These are phyloP conservation scores for Nineta flava DNA, from an alignment of 2,888 invertebrate genomes.

Conservation along the genomic window DNA sequence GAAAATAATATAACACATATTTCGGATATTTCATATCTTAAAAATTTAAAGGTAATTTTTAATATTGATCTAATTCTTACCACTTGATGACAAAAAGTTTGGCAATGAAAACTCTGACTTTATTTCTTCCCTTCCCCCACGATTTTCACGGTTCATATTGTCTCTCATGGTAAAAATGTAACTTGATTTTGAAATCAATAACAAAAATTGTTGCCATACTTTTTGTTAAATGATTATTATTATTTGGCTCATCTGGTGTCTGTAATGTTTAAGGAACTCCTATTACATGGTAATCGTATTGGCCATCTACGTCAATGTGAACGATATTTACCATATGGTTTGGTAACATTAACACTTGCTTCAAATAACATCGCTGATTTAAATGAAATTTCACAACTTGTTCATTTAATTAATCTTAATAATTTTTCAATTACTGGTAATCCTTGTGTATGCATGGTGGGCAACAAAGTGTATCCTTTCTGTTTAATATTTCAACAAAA, in stretches of 20 bases:
- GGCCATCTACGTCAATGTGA: slow-evolving; percentile 68
- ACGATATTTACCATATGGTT: slow-evolving; percentile 58
- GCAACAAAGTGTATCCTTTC: slow-evolving; percentile 65
- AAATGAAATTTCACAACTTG: slow-evolving; percentile 71
- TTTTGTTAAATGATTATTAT: no score
- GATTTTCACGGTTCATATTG: background rate
- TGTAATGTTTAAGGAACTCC: slow-evolving; percentile 45
- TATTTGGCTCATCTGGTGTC: no score
- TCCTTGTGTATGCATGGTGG: slow-evolving; percentile 69
- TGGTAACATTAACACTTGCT: slow-evolving; percentile 61
- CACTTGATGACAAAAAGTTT: background rate
- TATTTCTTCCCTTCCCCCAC: no score
- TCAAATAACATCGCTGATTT: slow-evolving; percentile 73
- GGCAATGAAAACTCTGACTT: no score
- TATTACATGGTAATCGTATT: slow-evolving; percentile 74
- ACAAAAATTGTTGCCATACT: no score
- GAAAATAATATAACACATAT: slow-evolving; percentile 77
- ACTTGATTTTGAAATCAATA: no score
- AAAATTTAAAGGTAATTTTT: slow-evolving; percentile 55
- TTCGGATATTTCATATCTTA: slow-evolving; percentile 69
- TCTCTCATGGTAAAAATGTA: background rate
- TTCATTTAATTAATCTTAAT: slow-evolving; percentile 56
- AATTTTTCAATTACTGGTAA: slow-evolving; percentile 77
- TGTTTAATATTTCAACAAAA: background rate
- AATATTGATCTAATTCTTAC: no score